Evolutionary conservation across 2,113 vertebrate genomes (phyloP), one percentile per base, ranked within the genome.

Genomic region (Crotalus helleri): DNA sequence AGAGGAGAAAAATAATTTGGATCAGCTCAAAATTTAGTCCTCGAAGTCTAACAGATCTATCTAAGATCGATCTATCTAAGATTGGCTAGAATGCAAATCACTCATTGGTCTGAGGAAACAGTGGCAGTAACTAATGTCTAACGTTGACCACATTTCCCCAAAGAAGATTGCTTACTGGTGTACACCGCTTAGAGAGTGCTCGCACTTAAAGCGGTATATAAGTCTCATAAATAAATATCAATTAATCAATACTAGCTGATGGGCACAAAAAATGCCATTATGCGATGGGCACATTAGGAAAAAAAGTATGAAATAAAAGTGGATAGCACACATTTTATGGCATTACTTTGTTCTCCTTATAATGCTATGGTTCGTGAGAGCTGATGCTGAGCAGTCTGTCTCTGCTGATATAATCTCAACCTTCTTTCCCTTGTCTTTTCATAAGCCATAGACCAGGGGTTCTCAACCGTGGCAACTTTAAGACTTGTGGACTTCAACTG

Each of bases 21-120:
- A 59, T 46, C 9, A 8, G 24, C 3, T n/a, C 24, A n/a, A 19
- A 46, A 26, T 17, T 57, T 53, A 57, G 5, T 53, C 69, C 15
- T 39, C 69, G 39, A 19, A 39, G 4, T 39, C 13, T 74, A 33
- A 74, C n/a, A 33, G 12, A 15, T 69, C 64, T 33, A 33, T 74
- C 64, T 74, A 33, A 33, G 12, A 5, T 69, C 12, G 6, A 33
- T 74, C n/a, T 74, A 33, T 17, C 9, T 96, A 91, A 88, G 96
- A 96, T 81, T 94, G 97, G 5, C 95, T 97, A 0, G 97, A 98
- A 59, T 96, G 96, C 3, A 93, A 97, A 96, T 96, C 91, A 89
- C 96, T 97, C 94, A 94, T 98, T 1, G 74, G 90, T 21, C 92
- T 97, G 53, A 88, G 98, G 94, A 98, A 94, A 87, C 96, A 97